A percentile compares a stretch with the other conserved stretches of the same genome.
Conservation (phyloP, 2,888 invertebrate genomes). For the Thereva nobilitata region DNA sequence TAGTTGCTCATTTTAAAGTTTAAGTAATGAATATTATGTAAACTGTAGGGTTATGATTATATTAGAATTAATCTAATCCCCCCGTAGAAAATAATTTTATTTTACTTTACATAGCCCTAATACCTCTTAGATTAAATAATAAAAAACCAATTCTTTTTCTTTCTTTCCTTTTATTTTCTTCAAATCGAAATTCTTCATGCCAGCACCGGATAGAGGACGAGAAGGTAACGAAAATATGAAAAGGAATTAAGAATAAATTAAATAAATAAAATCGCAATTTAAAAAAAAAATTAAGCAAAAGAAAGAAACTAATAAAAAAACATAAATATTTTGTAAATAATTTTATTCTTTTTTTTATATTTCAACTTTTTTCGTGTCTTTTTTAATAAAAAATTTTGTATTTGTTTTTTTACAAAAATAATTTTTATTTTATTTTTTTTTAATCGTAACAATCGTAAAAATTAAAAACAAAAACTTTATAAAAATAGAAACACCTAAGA, state of each 20-base stretch:
- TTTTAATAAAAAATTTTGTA: conserved; percentile 10
- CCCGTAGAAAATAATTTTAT: neutral
- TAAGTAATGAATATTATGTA: no score
- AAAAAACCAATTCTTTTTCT: conserved; percentile 14
- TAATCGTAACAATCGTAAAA: conserved; percentile 2
- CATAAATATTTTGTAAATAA: no score
- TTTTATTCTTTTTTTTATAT: no score
- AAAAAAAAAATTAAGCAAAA: neutral
- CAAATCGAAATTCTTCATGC: conserved; percentile 57
- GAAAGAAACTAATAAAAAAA: no score
- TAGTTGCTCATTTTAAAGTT: no score
- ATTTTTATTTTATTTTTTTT: conserved; percentile 22
- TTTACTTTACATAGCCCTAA: conserved; percentile 8
- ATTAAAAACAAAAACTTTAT: no score
- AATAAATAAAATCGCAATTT: conserved; percentile 4
- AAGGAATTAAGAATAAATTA: neutral
- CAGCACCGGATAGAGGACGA: conserved; percentile 66
- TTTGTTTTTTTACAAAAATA: conserved; percentile 25
- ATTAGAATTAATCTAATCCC: no score
- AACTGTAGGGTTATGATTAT: no score
- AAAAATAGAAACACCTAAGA: no score
- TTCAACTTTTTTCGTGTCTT: no score
- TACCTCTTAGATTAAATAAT: conserved; percentile 12
- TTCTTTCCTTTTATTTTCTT: conserved; percentile 19
- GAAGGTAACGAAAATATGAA: conserved; percentile 58